phyloP scores from a whole-genome alignment of 2,113 vertebrate species.

The Picathartes gymnocephalus region DNA sequence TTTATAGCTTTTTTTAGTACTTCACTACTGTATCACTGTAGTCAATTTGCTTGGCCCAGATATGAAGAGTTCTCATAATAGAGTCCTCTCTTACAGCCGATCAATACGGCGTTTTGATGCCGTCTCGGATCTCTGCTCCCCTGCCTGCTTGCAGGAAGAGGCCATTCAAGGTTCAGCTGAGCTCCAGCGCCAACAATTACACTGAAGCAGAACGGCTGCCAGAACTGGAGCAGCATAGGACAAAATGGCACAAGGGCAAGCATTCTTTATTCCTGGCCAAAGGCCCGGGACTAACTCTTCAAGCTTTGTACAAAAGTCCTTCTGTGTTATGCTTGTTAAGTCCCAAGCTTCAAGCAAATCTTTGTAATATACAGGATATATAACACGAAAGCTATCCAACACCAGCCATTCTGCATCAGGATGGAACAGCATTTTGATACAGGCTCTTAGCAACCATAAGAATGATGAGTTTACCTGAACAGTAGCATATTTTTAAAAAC shows the following conservation, averaged over 20 bases:
- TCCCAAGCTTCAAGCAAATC: slow-evolving; percentile 40
- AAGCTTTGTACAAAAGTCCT: slow-evolving; percentile 44
- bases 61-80: slow-evolving; percentile 41
- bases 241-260: slow-evolving; percentile 64
- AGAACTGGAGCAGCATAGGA: slow-evolving; percentile 39
- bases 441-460: not conserved
- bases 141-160: slow-evolving; percentile 50
- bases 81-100: slow-evolving; percentile 49
- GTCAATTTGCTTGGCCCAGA: slow-evolving; percentile 33
- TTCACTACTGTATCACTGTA: not conserved
- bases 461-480: not conserved
- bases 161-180: slow-evolving; percentile 34
- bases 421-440: not conserved
- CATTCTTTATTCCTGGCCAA: slow-evolving; percentile 59
- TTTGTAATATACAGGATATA: slow-evolving; percentile 3
- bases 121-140: not conserved
- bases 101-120: slow-evolving; percentile 54
- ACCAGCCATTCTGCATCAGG: not conserved
- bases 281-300: slow-evolving; percentile 57
- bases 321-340: slow-evolving; percentile 49
- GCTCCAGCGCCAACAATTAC: slow-evolving; percentile 55
- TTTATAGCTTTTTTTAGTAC: slow-evolving; percentile 43
- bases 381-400: not conserved
- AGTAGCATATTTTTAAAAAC: not conserved
- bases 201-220: slow-evolving; percentile 44